Evolutionary conservation across 2,888 invertebrate genomes (phyloP).

Genomic region (Mesopsocus fuscifrons): DNA sequence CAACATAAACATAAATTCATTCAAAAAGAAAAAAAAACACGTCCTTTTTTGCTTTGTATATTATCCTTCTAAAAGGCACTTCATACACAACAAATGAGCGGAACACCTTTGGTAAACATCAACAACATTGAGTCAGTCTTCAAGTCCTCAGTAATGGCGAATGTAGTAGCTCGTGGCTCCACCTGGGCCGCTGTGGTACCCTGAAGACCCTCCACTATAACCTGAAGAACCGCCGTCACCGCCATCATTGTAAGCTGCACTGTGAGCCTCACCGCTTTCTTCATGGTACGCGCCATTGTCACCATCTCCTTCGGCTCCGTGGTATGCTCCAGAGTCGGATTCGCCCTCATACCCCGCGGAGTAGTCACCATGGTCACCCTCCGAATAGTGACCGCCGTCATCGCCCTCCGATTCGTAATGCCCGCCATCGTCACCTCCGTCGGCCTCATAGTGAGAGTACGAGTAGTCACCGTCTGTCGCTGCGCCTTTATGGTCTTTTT

Average conservation of each 20-base stretch:
- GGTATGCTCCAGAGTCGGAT: background rate
- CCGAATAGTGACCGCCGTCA: conserved; percentile 6
- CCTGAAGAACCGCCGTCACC: background rate
- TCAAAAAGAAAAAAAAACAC: background rate
- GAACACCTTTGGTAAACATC: no score
- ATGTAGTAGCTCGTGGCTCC: conserved; percentile 7
- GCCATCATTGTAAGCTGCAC: background rate
- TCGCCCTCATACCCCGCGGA: background rate
- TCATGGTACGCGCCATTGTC: background rate
- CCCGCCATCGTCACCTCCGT: background rate
- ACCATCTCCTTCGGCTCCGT: background rate
- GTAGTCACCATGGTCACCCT: background rate
- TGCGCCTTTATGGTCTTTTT: background rate
- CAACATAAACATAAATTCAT: no score
- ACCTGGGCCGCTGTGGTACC: background rate
- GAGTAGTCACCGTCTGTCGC: conserved; percentile 5
- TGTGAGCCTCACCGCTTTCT: background rate
- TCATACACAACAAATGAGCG: no score
- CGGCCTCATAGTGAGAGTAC: conserved; percentile 1
- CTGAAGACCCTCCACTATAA: background rate
- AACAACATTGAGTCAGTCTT: background rate
- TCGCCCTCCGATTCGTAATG: conserved; percentile 3
- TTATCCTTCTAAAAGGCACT: no score
- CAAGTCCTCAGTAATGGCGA: background rate
- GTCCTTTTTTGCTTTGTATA: background rate